Evolutionary conservation across 1,140 invertebrate genomes (phyloP), one percentile per base, ranked within the genome.

Genomic region (Himalopsyche phryganea): DNA sequence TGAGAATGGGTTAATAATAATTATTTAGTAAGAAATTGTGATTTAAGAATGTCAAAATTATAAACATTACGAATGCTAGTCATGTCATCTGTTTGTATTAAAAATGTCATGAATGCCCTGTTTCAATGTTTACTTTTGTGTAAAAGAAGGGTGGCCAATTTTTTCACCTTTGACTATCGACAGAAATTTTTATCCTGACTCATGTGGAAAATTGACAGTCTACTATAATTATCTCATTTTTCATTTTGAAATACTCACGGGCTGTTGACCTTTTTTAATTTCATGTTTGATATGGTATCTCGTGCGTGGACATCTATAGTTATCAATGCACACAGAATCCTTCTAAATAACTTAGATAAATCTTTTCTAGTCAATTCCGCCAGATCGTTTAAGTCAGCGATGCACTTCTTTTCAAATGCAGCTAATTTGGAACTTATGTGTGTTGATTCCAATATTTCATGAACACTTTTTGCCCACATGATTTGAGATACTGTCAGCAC

Each of bases 271-370:
- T 82, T 76, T 52, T 82, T 84, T 56, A 84, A 80, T 1, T 90
- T 83, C 68, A 94, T 80, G 58, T 84, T 83, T 0, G 81, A 79
- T 10, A 94, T 83, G 11, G 89, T 92, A 68, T 94, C 91, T 67
- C 91, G 82, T 6, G 87, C 88, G 66, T 94, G 91, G 0, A 94
- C 91, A 73, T 94, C 90, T 5, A 94, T 82, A 0, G 91, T 94
- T 48, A 94, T 92, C 0, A 95, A 73, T 11, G 91, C 89, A 56
- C 89, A 89, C 0, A 94, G 77, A 6, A 90, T 81, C 41, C 84
- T 85, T 23, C 91, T 75, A 33, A 89, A 81, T 32, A 94, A 73
- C 57, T 81, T 79, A 6, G 80, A 75, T 1, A 94, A 72, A 66
- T 88, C 83, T 32, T 82, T 83, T 42, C 90, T 78, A 0, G 92